phyloP scores from a whole-genome alignment of 2,113 vertebrate species.

The Pygoscelis adeliae region DNA sequence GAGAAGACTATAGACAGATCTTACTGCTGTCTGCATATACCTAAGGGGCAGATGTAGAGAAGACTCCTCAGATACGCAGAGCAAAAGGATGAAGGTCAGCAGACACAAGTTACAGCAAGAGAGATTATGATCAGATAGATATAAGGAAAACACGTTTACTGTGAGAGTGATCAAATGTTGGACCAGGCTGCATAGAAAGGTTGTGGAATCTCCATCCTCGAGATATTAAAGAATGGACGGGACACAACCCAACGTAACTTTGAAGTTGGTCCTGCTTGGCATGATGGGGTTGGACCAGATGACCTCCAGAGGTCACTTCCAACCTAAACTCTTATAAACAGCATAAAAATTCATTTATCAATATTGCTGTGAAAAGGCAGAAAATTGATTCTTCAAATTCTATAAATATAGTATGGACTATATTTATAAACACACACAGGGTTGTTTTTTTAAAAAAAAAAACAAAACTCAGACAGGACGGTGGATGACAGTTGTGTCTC shows the following conservation, averaged over 20 bases:
- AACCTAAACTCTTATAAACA: neutral
- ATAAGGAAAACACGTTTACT: neutral
- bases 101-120: neutral
- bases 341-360: neutral
- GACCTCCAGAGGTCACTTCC: neutral
- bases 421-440: neutral
- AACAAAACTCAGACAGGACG: neutral
- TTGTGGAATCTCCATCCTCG: neutral
- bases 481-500: neutral
- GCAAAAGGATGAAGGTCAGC: neutral
- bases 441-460: too few relatives aligned
- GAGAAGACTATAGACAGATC: neutral
- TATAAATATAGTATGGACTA: neutral
- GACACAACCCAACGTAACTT: rapidly evolving
- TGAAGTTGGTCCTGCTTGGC: neutral
- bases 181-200: neutral
- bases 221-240: neutral
- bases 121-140: neutral
- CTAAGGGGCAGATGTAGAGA: rapidly evolving
- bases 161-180: neutral
- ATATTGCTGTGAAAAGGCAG: neutral
- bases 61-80: neutral
- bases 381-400: neutral
- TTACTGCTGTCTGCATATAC: neutral
- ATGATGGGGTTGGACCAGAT: neutral